These are phyloP conservation scores for Ashinkailepas kermadecensis DNA, from an alignment of 2,888 invertebrate genomes.

Conservation along the genomic window DNA sequence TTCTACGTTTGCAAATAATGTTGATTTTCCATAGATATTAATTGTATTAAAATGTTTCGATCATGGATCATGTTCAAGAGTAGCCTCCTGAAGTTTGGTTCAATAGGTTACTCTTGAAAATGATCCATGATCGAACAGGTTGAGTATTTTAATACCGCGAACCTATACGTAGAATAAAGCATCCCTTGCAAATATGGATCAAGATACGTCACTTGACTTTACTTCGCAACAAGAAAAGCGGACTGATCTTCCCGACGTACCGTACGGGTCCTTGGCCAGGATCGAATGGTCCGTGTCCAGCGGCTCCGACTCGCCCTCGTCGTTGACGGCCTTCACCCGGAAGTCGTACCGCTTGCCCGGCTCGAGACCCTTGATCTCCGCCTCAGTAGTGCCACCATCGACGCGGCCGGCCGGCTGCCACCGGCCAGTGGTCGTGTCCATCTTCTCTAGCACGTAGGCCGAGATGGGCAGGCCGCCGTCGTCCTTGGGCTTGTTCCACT, in stretches of 20 bases:
- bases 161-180: no score
- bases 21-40: no score
- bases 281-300: slow-evolving; percentile 71
- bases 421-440: slow-evolving; percentile 64
- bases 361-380: slow-evolving; percentile 78
- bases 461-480: slow-evolving; percentile 89
- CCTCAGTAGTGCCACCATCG: slow-evolving; percentile 65
- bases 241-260: slow-evolving; percentile 41
- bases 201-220: no score
- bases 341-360: slow-evolving; percentile 96
- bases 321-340: slow-evolving; percentile 92
- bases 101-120: no score
- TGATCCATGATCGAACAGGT: no score
- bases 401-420: slow-evolving; percentile 35
- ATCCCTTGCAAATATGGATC: no score
- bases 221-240: background rate
- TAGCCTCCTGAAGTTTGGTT: no score
- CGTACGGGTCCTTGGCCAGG: slow-evolving; percentile 95
- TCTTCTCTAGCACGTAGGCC: slow-evolving; percentile 88
- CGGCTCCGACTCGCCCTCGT: slow-evolving; percentile 94
- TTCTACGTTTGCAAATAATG: no score
- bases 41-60: no score
- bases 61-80: no score
- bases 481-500: slow-evolving; percentile 93
- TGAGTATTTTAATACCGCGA: no score